A percentile compares a stretch with the other conserved stretches of the same genome.
phyloP scores from a whole-genome alignment of 2,888 invertebrate species.

The Nephrotoma appendiculata region DNA sequence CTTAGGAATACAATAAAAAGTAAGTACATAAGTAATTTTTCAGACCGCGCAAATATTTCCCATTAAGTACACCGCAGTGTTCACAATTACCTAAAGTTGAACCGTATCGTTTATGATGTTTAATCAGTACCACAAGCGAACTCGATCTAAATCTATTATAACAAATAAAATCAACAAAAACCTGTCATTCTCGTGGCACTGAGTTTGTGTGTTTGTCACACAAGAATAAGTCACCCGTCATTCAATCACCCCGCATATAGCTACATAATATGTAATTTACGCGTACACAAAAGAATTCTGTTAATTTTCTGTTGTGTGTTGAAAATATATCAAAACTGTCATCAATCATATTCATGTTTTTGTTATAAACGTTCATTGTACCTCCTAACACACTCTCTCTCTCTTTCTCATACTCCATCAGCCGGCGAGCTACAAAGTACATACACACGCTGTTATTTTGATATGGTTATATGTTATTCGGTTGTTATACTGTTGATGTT shows the following conservation, averaged over 20 bases:
- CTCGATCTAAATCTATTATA: too few relatives aligned
- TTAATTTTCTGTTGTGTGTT: neutral
- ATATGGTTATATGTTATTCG: neutral
- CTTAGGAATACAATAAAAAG: too few relatives aligned
- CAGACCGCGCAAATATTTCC: too few relatives aligned
- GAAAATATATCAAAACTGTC: slow-evolving; percentile 1
- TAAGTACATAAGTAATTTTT: too few relatives aligned
- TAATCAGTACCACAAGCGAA: too few relatives aligned
- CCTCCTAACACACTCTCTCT: neutral
- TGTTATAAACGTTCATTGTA: neutral
- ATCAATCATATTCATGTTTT: neutral
- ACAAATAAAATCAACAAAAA: neutral
- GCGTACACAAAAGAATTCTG: neutral
- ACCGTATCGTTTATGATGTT: too few relatives aligned
- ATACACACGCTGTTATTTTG: neutral
- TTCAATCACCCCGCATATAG: neutral
- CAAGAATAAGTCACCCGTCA: neutral
- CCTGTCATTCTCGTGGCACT: neutral
- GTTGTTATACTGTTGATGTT: neutral
- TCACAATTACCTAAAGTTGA: too few relatives aligned
- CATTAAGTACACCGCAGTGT: too few relatives aligned
- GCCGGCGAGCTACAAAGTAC: neutral
- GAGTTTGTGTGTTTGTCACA: neutral
- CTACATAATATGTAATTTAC: neutral
- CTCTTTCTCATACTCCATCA: neutral